Conservation (phyloP, 2,797 vertebrate species). For the Pipistrellus kuhlii region DNA sequence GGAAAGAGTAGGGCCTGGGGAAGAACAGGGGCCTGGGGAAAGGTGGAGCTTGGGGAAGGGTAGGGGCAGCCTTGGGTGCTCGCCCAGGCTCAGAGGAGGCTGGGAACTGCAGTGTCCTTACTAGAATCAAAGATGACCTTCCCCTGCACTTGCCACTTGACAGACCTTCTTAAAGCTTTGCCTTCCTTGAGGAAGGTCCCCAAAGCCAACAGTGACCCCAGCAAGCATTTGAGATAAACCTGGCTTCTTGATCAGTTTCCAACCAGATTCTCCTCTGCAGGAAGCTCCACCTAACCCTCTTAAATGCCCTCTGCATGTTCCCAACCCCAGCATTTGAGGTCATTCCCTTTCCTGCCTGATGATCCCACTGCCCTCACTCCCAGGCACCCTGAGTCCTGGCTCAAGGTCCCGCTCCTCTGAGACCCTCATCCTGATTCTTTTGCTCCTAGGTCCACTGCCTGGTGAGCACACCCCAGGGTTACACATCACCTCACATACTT, state of each 20-base stretch:
- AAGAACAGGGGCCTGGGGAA: not conserved
- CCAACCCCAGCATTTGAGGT: too few species aligned
- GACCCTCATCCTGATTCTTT: not conserved
- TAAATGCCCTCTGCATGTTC: accelerated
- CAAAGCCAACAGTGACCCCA: not conserved
- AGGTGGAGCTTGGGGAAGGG: not conserved
- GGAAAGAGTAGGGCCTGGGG: too few species aligned
- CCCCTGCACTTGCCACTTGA: accelerated
- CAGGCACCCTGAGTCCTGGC: not conserved
- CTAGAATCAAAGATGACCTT: not conserved
- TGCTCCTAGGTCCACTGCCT: accelerated
- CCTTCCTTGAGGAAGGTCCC: not conserved
- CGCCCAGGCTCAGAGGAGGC: not conserved
- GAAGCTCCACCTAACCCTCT: too few species aligned
- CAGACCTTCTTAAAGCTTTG: not conserved
- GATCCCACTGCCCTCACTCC: not conserved
- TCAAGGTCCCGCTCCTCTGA: not conserved
- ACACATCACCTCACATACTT: accelerated
- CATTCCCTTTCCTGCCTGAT: accelerated
- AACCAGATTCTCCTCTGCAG: accelerated
- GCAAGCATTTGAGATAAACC: too few species aligned
- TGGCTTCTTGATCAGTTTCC: accelerated
- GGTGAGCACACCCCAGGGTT: not conserved
- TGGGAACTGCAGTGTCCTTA: not conserved
- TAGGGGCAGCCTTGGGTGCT: too few species aligned